Evolutionary conservation across 92 coral and sea anemone genomes (phyloP).

Genomic region (Actinostola sp.): DNA sequence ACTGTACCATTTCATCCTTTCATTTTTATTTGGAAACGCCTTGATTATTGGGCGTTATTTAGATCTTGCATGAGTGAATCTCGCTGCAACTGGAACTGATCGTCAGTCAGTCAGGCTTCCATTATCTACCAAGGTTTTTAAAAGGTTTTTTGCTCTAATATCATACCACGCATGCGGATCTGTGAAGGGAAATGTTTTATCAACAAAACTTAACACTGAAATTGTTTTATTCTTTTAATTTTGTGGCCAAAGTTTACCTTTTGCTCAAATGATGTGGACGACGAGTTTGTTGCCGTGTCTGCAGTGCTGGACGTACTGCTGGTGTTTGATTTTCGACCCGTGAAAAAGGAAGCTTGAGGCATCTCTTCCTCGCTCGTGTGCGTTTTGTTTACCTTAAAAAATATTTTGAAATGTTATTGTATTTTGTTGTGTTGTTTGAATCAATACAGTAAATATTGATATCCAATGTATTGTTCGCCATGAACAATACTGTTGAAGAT

Average conservation of each 20-base stretch:
- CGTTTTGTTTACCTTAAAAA: background rate
- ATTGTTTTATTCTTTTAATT: background rate
- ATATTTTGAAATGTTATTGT: no score
- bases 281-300: no score
- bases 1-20: no score
- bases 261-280: background rate
- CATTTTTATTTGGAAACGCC: no score
- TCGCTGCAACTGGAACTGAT: background rate
- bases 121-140: background rate
- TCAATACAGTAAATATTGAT: no score
- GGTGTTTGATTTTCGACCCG: background rate
- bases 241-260: conserved; percentile 1
- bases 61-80: background rate
- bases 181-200: background rate
- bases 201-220: background rate
- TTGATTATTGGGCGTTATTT: background rate
- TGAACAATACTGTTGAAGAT: no score
- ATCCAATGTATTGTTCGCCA: no score
- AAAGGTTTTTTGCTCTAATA: background rate
- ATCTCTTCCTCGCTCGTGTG: background rate
- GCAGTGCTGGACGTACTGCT: background rate
- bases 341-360: background rate
- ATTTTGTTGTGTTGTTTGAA: no score
- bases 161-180: conserved; percentile 6
- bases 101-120: background rate